A percentile compares a stretch with the other conserved stretches of the same genome.
These are phyloP conservation scores for Tenthredo distinguenda DNA, from an alignment of 2,888 invertebrate species.

Conservation along the genomic window DNA sequence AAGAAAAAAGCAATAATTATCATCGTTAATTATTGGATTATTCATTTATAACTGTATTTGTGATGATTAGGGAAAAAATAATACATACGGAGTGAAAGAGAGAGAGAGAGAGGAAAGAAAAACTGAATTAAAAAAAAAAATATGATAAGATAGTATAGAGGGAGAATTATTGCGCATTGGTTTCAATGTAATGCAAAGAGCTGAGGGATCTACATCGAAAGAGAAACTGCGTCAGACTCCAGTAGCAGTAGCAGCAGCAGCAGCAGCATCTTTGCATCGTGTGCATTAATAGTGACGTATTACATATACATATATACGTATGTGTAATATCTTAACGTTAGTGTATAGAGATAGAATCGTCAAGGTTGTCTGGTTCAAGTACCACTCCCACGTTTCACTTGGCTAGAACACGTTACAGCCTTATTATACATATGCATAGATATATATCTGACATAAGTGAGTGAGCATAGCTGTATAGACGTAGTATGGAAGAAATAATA, in stretches of 20 bases:
- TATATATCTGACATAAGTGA: background rate
- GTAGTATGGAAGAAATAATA: background rate
- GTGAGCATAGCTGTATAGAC: background rate
- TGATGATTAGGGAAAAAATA: too few species aligned
- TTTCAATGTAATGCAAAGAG: background rate
- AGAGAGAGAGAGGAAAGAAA: background rate
- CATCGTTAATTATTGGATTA: too few species aligned
- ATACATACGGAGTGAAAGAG: background rate
- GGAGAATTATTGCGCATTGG: background rate
- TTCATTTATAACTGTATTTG: too few species aligned
- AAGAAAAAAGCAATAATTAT: background rate
- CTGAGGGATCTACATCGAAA: background rate
- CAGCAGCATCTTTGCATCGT: background rate
- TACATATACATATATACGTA: background rate
- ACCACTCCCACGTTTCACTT: constrained; percentile 63
- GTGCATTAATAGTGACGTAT: background rate
- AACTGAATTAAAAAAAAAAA: background rate
- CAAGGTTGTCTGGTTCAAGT: constrained; percentile 71
- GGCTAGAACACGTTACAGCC: background rate
- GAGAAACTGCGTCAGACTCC: background rate
- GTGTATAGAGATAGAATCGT: constrained; percentile 58
- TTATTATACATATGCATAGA: background rate
- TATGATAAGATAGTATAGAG: background rate
- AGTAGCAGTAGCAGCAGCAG: background rate
- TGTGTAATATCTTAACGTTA: background rate